Evolutionary conservation across 2,113 vertebrate genomes (phyloP), one percentile per base, ranked within the genome.

Genomic region (Melospiza melodia): DNA sequence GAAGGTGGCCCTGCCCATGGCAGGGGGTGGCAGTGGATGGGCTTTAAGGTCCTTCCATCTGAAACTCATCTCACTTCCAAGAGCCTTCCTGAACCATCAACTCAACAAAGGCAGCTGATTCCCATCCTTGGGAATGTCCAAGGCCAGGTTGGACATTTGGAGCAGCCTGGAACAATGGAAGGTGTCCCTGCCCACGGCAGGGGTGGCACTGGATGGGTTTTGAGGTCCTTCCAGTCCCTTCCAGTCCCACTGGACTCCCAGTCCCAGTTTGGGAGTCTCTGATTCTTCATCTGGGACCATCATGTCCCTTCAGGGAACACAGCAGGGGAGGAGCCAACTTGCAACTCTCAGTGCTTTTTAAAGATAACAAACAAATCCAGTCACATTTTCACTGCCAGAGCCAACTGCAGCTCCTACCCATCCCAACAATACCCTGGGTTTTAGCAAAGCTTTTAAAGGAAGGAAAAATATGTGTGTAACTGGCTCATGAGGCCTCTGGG

Each of bases 271-370:
- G 5, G 20, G 15, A 39, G 16, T 67, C 37, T 49, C 5, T 5
- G 37, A 44, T 33, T 44, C 44, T n/a, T n/a, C 13, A 16, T 16
- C 41, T 27, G 3, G 14, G 15, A 49, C 52, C 33, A 21, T 8
- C 7, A 1, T 1, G 43, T 39, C 19, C 51, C 37, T 35, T 6
- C 0, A 4, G 43, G 28, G 33, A 84, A 35, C 19, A 22, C 18
- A 55, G 25, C 25, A 91, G 20, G 15, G 19, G 25, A 49, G 30
- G 18, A 85, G n/a, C 24, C 46, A 41, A 63, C 18, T 13, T 28
- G 22, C 77, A 68, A 35, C 35, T 72, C 62, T 35, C 8, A 0
- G 41, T 5, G 8, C 11, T 44, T 88, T 63, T 44, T 37, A 49
- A 65, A 49, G n/a, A 23, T 8, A 61, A 59, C 8, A 55, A 57